Percentiles rank a stretch among this genome's conserved stretches.
phyloP scores from a whole-genome alignment of 2,888 invertebrate species.

The Latrodectus hesperus region DNA sequence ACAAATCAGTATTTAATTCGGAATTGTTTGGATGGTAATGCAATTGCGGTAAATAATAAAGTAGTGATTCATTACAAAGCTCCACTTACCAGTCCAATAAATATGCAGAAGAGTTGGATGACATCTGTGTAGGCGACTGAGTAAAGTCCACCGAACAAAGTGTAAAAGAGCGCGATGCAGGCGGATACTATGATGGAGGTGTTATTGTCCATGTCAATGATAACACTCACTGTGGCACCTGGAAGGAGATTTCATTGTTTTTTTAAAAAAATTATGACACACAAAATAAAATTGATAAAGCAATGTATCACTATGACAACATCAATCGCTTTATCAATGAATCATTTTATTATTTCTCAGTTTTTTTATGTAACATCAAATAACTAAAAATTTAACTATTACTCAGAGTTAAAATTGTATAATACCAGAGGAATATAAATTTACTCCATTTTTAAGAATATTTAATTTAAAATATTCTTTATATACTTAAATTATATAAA shows the following conservation, averaged over 20 bases:
- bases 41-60: too few species aligned
- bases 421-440: too few species aligned
- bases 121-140: slow-evolving; percentile 99
- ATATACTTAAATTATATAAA: too few species aligned
- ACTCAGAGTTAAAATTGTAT: too few species aligned
- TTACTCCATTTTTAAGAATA: too few species aligned
- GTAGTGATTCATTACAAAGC: not conserved
- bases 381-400: too few species aligned
- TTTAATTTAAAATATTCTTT: too few species aligned
- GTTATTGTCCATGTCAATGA: slow-evolving; percentile 95
- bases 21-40: too few species aligned
- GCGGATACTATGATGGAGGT: slow-evolving; percentile 96
- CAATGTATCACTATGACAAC: not conserved
- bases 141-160: slow-evolving; percentile 97
- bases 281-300: not conserved
- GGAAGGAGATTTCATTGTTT: slow-evolving; percentile 58
- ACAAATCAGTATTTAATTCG: too few species aligned
- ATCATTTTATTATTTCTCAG: not conserved
- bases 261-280: too few species aligned
- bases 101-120: slow-evolving; percentile 97
- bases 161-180: slow-evolving; percentile 97
- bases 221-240: slow-evolving; percentile 97
- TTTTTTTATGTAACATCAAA: too few species aligned
- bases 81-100: slow-evolving; percentile 87
- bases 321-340: not conserved